A percentile compares a stretch with the other conserved stretches of the same genome.
These are phyloP conservation scores for Leptinotarsa defecta DNA, from an alignment of 1,140 invertebrate species.

Conservation along the genomic window DNA sequence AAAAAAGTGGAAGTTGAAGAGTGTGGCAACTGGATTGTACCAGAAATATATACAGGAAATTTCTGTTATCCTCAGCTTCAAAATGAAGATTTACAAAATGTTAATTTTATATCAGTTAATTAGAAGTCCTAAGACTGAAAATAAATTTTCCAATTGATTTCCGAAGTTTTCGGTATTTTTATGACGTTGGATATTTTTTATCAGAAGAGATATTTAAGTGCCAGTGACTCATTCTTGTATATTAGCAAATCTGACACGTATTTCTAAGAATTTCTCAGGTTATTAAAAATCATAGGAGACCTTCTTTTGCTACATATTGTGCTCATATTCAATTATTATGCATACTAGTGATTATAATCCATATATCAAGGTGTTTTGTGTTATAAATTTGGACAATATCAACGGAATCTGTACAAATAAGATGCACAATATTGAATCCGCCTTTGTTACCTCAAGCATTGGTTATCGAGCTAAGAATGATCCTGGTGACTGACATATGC, in stretches of 20 bases:
- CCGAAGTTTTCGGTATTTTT: slow-evolving; percentile 30
- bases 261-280: not conserved
- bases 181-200: slow-evolving; percentile 31
- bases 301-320: slow-evolving; percentile 32
- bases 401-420: slow-evolving; percentile 50
- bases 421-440: slow-evolving; percentile 49
- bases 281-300: slow-evolving; percentile 4
- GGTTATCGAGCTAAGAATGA: slow-evolving; percentile 54
- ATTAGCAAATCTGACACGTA: slow-evolving; percentile 15
- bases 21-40: slow-evolving; percentile 5
- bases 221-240: slow-evolving; percentile 6
- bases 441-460: slow-evolving; percentile 47
- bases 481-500: slow-evolving; percentile 54
- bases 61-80: slow-evolving; percentile 20
- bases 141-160: slow-evolving; percentile 40
- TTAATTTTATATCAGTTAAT: slow-evolving; percentile 48
- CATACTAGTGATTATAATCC: slow-evolving; percentile 48
- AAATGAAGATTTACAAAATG: slow-evolving; percentile 53
- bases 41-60: not conserved
- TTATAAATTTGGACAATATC: slow-evolving; percentile 48
- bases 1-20: slow-evolving; percentile 6
- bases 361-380: slow-evolving; percentile 43
- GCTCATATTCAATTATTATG: slow-evolving; percentile 44
- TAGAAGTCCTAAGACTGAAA: slow-evolving; percentile 51
- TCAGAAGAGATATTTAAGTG: not conserved